Percentiles rank a stretch among this genome's conserved stretches.
Conservation (phyloP, 2,797 vertebrate genomes). For the Mus minutoides region DNA sequence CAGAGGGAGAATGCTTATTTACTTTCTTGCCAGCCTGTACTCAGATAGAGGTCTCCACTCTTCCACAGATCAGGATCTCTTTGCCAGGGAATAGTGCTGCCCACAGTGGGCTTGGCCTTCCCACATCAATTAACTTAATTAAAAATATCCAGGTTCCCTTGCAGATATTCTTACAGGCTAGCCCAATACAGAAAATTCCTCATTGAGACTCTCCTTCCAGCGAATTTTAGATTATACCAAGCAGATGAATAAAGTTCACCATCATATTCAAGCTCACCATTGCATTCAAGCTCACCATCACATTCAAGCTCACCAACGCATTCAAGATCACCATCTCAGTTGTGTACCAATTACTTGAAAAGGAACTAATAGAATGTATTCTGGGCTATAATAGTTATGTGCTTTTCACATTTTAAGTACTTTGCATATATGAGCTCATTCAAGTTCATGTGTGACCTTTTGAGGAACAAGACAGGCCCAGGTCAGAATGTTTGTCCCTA, state of each 20-base stretch:
- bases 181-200: background rate
- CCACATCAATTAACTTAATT: background rate
- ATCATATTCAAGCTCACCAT: background rate
- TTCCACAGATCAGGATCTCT: background rate
- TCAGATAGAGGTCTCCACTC: background rate
- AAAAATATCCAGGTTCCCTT: background rate
- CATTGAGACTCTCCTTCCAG: background rate
- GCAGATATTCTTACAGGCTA: background rate
- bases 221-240: background rate
- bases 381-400: background rate
- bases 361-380: background rate
- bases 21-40: background rate
- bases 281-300: background rate
- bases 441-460: background rate
- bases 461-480: background rate
- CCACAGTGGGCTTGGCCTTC: background rate
- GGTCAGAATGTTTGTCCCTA: background rate
- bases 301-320: background rate
- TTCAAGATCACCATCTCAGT: background rate
- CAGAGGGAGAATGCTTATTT: background rate
- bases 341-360: background rate
- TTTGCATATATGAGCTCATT: conserved; percentile 31
- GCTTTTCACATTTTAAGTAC: background rate
- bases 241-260: background rate
- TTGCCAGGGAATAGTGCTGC: background rate